Evolutionary conservation across 2,797 vertebrate species (phyloP).

Genomic region (Ataeniobius toweri): DNA sequence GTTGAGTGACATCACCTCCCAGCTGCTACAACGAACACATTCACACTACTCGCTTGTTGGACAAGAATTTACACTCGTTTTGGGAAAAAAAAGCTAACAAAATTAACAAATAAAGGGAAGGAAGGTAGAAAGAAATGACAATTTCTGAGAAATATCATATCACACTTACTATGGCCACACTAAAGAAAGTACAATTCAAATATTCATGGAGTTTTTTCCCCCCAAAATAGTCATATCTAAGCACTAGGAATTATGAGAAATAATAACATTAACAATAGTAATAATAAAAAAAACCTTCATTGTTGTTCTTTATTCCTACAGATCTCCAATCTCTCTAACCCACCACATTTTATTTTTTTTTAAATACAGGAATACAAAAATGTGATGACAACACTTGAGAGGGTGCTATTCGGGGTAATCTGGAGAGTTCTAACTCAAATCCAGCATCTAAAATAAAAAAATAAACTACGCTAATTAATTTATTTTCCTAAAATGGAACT

Average conservation of each 20-base stretch:
- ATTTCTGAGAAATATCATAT: constrained; percentile 75
- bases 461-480: constrained; percentile 26
- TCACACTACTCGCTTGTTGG: constrained; percentile 68
- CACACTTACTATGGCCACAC: constrained; percentile 91
- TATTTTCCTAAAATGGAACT: constrained; percentile 87
- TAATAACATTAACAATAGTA: constrained; percentile 52
- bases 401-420: constrained; percentile 85
- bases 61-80: constrained; percentile 73
- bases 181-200: constrained; percentile 91
- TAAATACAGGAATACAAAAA: constrained; percentile 89
- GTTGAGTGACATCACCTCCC: constrained; percentile 66
- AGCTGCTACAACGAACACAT: constrained; percentile 71
- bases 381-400: constrained; percentile 85
- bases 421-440: constrained; percentile 98
- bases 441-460: constrained; percentile 86
- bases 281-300: constrained; percentile 87
- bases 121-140: constrained; percentile 5
- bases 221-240: constrained; percentile 88
- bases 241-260: constrained; percentile 87
- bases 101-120: constrained; percentile 1
- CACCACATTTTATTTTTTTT: constrained; percentile 77
- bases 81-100: constrained; percentile 24
- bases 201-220: constrained; percentile 91
- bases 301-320: constrained; percentile 92
- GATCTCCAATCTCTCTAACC: constrained; percentile 82